Evolutionary conservation across 2,113 vertebrate species (phyloP).

Genomic region (Pogonocichla stellata): DNA sequence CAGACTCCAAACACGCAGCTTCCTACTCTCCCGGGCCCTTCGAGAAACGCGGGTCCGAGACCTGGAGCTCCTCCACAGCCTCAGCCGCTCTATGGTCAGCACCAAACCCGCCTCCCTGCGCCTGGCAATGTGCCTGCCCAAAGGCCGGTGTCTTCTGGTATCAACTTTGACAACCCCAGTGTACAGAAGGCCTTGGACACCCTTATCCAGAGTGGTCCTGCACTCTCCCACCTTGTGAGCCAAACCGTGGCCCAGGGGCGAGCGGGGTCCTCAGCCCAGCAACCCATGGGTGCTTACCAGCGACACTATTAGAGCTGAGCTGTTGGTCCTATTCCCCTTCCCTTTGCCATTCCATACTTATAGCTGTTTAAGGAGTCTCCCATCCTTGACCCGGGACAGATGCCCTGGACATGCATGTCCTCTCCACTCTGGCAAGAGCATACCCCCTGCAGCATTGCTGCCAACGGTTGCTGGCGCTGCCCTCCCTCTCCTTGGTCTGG

Average conservation of each 20-base stretch:
- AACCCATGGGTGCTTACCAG: constrained; percentile 84
- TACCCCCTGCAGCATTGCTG: constrained; percentile 47
- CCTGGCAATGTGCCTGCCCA: constrained; percentile 68
- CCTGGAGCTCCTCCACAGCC: constrained; percentile 65
- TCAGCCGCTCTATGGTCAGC: constrained; percentile 70
- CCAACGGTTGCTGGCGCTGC: background rate
- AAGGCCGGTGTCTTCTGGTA: constrained; percentile 80
- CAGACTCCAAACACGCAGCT: constrained; percentile 73
- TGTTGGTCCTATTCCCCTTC: background rate
- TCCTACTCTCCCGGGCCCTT: constrained; percentile 63
- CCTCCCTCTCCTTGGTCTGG: constrained; percentile 18
- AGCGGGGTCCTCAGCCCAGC: constrained; percentile 70
- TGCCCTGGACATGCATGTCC: constrained; percentile 32
- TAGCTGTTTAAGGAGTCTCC: constrained; percentile 54
- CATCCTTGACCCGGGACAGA: background rate
- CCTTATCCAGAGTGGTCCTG: constrained; percentile 93
- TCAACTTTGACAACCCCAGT: constrained; percentile 98
- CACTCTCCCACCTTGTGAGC: constrained; percentile 89
- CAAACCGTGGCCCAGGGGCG: constrained; percentile 75
- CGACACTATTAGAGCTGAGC: constrained; percentile 84
- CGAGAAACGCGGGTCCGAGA: constrained; percentile 68
- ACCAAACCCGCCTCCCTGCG: constrained; percentile 71
- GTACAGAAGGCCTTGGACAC: constrained; percentile 98
- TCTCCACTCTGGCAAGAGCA: constrained; percentile 28
- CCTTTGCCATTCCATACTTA: constrained; percentile 56